These are phyloP conservation scores for Hoplostethus atlanticus DNA, from an alignment of 2,797 vertebrate genomes.

Conservation along the genomic window DNA sequence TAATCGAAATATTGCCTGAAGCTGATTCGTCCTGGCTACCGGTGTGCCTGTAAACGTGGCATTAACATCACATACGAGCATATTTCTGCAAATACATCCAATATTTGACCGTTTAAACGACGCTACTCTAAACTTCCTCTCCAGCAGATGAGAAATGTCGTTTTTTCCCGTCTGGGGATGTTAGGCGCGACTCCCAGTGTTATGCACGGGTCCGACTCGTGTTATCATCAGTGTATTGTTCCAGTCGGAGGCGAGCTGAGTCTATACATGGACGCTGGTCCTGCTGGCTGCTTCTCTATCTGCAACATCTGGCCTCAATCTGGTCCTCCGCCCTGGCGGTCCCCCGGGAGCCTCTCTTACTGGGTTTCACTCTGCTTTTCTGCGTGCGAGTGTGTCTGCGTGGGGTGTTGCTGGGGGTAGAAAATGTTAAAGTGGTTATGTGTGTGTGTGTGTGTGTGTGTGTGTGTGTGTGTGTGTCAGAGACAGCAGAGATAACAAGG, in stretches of 20 bases:
- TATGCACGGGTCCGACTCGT: neutral
- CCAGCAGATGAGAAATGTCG: too few relatives aligned
- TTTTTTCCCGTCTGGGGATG: too few relatives aligned
- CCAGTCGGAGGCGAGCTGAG: slow-evolving; percentile 21
- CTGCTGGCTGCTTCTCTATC: slow-evolving; percentile 56
- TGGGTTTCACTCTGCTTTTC: slow-evolving; percentile 67
- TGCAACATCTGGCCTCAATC: slow-evolving; percentile 83
- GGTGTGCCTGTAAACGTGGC: too few relatives aligned
- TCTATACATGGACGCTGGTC: slow-evolving; percentile 67
- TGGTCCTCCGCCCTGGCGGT: slow-evolving; percentile 52
- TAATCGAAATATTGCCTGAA: too few relatives aligned
- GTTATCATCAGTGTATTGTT: slow-evolving; percentile 35
- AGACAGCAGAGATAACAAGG: neutral
- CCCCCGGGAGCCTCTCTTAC: slow-evolving; percentile 63
- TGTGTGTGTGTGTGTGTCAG: slow-evolving; percentile 14
- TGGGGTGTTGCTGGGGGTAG: slow-evolving; percentile 66
- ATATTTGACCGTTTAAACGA: too few relatives aligned
- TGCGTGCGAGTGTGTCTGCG: neutral
- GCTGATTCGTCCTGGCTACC: too few relatives aligned
- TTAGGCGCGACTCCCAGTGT: neutral
- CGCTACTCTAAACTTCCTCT: too few relatives aligned
- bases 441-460: neutral
- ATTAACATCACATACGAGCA: too few relatives aligned
- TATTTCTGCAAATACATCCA: too few relatives aligned
- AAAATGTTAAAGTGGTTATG: neutral